Evolutionary conservation across 64 coral and sea anemone genomes (phyloP).

Genomic region (Anthopleura sola): DNA sequence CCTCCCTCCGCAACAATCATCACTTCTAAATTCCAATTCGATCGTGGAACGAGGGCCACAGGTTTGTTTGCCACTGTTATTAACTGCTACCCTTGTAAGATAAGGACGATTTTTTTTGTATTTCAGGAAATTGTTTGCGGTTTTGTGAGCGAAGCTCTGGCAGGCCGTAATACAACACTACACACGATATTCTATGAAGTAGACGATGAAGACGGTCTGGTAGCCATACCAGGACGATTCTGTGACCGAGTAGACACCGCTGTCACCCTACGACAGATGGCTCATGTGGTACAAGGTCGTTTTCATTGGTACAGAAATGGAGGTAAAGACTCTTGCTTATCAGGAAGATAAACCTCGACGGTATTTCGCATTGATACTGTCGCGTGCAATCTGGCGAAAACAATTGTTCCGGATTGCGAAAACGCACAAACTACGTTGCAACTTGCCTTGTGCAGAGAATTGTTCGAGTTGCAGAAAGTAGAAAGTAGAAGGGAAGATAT

Average conservation of each 20-base stretch:
- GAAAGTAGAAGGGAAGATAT: too few species aligned
- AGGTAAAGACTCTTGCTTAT: constrained; percentile 28
- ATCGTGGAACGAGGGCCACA: too few species aligned
- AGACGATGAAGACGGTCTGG: constrained; percentile 88
- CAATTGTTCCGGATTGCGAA: too few species aligned
- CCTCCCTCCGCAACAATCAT: too few species aligned
- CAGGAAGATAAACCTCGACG: not conserved
- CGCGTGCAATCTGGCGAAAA: too few species aligned
- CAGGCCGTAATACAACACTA: constrained; percentile 60
- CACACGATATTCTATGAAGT: constrained; percentile 97
- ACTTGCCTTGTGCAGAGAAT: too few species aligned
- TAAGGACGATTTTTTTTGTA: not conserved
- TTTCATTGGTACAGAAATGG: constrained; percentile 98
- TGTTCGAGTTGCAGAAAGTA: too few species aligned
- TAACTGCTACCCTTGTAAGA: too few species aligned
- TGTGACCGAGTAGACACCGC: constrained; percentile 75
- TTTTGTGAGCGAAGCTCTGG: constrained; percentile 89
- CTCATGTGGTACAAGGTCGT: constrained; percentile 74
- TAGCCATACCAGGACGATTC: constrained; percentile 83
- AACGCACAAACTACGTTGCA: too few species aligned
- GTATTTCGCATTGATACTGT: too few species aligned
- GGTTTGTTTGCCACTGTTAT: too few species aligned
- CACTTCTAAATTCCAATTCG: too few species aligned
- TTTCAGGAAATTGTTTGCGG: constrained; percentile 84
- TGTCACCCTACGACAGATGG: constrained; percentile 67